Evolutionary conservation across 2,888 invertebrate genomes (phyloP).

Genomic region (Cancer borealis): DNA sequence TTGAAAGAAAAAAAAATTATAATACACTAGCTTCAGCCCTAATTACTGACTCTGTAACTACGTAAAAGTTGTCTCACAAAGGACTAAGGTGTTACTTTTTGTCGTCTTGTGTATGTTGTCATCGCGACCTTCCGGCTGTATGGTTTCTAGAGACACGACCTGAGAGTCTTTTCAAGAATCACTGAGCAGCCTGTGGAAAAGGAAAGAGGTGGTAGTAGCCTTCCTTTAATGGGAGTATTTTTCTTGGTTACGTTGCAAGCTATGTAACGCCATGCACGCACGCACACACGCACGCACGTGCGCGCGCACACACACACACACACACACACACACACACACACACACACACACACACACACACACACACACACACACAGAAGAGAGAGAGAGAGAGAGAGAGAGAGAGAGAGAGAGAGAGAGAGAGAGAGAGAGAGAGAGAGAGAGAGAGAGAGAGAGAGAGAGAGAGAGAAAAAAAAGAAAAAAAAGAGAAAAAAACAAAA

Average conservation of each 20-base stretch:
- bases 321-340: conserved; percentile 11
- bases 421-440: too few relatives aligned
- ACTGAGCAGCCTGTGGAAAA: neutral
- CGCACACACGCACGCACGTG: neutral
- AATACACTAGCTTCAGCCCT: neutral
- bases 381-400: neutral
- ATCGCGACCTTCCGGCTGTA: neutral
- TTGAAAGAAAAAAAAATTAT: neutral
- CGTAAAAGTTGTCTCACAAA: neutral
- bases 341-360: conserved; percentile 11
- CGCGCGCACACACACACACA: neutral
- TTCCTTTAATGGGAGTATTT: neutral
- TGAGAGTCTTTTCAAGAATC: neutral
- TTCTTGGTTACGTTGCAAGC: too few relatives aligned
- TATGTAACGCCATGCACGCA: neutral
- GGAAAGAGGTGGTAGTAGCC: neutral
- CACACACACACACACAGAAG: neutral
- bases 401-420: neutral
- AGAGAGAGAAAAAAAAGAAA: neutral
- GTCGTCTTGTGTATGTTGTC: neutral
- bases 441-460: too few relatives aligned
- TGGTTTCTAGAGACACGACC: neutral
- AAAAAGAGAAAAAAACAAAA: neutral
- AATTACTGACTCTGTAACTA: neutral
- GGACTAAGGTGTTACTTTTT: neutral